Evolutionary conservation across 37 sponge, comb jelly and placozoan species (phyloP).

Genomic region (Theonella swinhoei): DNA sequence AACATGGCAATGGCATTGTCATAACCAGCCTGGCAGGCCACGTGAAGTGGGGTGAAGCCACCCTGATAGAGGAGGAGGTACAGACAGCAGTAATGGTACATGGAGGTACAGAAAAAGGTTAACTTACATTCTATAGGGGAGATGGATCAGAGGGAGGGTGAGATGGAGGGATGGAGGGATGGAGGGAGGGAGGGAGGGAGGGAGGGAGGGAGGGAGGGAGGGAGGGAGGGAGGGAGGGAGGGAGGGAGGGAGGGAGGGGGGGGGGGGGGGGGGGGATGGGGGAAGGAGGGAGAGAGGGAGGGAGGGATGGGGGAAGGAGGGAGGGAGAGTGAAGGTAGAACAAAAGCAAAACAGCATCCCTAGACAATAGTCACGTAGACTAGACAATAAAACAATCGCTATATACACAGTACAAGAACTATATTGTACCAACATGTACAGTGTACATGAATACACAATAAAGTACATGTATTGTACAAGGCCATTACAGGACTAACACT

Average conservation of each 20-base stretch:
- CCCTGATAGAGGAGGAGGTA: background rate
- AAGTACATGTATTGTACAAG: too few species aligned
- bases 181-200: background rate
- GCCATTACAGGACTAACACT: too few species aligned
- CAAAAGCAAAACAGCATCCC: background rate
- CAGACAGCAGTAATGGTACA: background rate
- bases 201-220: background rate
- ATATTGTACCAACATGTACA: too few species aligned
- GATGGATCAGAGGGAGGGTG: background rate
- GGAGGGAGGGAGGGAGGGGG: background rate
- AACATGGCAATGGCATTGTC: constrained; percentile 62
- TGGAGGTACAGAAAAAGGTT: background rate
- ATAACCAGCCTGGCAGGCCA: constrained; percentile 71
- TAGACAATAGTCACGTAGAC: background rate
- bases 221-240: constrained; percentile 8
- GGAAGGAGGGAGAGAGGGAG: background rate
- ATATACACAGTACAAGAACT: constrained; percentile 1
- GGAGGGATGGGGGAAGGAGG: background rate
- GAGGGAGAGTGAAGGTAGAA: background rate
- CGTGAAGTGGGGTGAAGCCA: constrained; percentile 82
- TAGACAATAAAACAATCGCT: too few species aligned
- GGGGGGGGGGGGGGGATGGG: background rate
- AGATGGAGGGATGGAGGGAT: too few species aligned
- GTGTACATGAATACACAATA: too few species aligned
- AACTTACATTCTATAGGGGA: background rate